Evolutionary conservation across 2,888 invertebrate species (phyloP).

Genomic region (Zaprionus obscuricornis): DNA sequence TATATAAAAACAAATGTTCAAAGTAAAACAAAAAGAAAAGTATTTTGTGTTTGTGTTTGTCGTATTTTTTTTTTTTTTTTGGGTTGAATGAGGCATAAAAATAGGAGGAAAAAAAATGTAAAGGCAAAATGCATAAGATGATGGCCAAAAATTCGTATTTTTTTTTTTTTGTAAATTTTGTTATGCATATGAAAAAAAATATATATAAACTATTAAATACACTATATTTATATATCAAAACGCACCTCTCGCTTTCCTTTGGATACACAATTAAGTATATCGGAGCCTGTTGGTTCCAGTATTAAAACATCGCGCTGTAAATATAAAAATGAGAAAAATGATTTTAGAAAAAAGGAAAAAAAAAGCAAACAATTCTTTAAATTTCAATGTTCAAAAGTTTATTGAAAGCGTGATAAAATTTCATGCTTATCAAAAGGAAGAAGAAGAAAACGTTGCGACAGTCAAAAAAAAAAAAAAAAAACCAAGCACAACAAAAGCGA

Average conservation of each 20-base stretch:
- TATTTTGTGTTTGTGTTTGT: conserved; percentile 28
- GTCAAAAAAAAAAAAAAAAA: conserved; percentile 26
- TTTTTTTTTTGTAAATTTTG: conserved; percentile 13
- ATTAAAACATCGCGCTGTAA: conserved; percentile 94
- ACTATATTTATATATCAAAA: conserved; percentile 7
- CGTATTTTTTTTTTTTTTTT: conserved; percentile 1
- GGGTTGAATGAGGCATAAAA: conserved; percentile 15
- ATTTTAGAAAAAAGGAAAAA: neutral
- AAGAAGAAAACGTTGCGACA: conserved; percentile 41
- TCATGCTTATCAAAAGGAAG: conserved; percentile 70
- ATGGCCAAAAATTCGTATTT: conserved; percentile 36
- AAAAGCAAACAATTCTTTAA: neutral
- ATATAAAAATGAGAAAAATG: conserved; percentile 2
- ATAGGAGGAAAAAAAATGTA: conserved; percentile 30
- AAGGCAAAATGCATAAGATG: conserved; percentile 51
- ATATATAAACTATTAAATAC: no score
- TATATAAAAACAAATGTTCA: conserved; percentile 44
- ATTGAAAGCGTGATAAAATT: conserved; percentile 82
- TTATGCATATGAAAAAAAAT: conserved; percentile 9
- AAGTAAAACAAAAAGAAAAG: conserved; percentile 47
- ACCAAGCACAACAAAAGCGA: conserved; percentile 13
- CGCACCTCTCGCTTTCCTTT: conserved; percentile 97
- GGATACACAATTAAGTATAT: conserved; percentile 95
- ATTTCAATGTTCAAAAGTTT: conserved; percentile 57
- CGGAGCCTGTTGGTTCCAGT: conserved; percentile 91